Evolutionary conservation across 2,113 vertebrate species (phyloP), one percentile per base, ranked within the genome.

Genomic region (Vireo altiloquus): DNA sequence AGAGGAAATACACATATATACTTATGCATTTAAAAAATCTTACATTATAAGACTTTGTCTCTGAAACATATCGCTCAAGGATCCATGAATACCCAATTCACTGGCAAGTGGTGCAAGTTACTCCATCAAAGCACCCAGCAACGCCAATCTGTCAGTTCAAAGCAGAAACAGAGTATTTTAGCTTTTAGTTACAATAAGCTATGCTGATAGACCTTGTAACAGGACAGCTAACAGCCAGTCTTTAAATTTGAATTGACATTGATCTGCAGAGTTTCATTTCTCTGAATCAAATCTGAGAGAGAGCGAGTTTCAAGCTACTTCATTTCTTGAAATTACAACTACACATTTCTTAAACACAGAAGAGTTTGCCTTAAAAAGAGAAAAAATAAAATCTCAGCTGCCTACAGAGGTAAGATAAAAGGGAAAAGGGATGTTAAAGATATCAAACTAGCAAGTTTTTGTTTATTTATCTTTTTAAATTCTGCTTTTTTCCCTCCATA

Each of bases 211-310:
- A 92, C 81, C 93, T 88, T n/a, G 61, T 89, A 94, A 96, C 89
- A 80, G 79, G 57, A 74, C 56, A 96, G 90, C 82, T 93, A 92
- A 92, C 90, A 96, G 80, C 37, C 89, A 87, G 91, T 78, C 79
- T 83, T 97, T 84, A 94, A 94, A 97, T 92, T 31, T 93, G 80
- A 97, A 95, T 44, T 91, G 96, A 96, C 31, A 37, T 69, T 96
- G 96, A 97, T 96, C 97, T 96, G 96, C 77, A 79, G 84, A 80
- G 90, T 89, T 94, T 78, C 82, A 95, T 80, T 89, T 95, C 92
- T 87, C 81, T 72, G 89, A 97, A 95, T 96, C 85, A 92, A 95
- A 94, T 82, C 64, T 35, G 47, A 90, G 87, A 91, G 54, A 75
- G 11, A 75, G 59, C 0, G 5, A 90, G 89, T 92, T 96, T 95